phyloP scores from a whole-genome alignment of 2,113 vertebrate genomes.

The Antennarius striatus region DNA sequence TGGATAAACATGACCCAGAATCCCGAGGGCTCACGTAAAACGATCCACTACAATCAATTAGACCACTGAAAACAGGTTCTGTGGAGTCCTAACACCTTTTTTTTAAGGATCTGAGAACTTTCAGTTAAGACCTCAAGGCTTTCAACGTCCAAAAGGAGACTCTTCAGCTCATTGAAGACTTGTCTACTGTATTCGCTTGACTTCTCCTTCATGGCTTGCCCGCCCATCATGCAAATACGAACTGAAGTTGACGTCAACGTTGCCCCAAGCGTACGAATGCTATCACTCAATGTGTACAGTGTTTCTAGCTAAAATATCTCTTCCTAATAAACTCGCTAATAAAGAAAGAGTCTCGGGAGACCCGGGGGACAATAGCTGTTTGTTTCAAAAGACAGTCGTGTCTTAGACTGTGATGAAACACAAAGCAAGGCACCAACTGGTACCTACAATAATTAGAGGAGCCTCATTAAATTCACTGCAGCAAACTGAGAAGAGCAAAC shows the following conservation, averaged over 20 bases:
- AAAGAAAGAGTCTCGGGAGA: neutral
- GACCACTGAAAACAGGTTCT: neutral
- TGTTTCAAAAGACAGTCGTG: constrained; percentile 13
- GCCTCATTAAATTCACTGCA: constrained; percentile 59
- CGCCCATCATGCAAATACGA: neutral
- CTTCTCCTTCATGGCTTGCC: neutral
- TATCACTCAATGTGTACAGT: neutral
- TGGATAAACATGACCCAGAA: neutral
- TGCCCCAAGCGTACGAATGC: no score
- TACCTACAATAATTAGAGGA: constrained; percentile 28
- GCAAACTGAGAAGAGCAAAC: constrained; percentile 39
- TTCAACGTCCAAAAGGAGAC: no score
- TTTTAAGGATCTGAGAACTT: no score
- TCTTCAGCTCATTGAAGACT: no score
- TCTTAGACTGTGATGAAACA: constrained; percentile 18
- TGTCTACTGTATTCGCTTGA: neutral
- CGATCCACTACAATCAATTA: constrained; percentile 3
- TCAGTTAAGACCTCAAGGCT: no score
- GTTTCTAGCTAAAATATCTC: constrained; percentile 1
- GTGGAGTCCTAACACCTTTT: no score
- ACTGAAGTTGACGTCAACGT: neutral
- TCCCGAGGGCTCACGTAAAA: constrained; percentile 1
- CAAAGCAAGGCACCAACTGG: constrained; percentile 30
- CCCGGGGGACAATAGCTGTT: constrained; percentile 13
- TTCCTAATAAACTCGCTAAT: neutral